Evolutionary conservation across 2,888 invertebrate species (phyloP), one percentile per base, ranked within the genome.

Genomic region (Scrobipalpa atriplicella): DNA sequence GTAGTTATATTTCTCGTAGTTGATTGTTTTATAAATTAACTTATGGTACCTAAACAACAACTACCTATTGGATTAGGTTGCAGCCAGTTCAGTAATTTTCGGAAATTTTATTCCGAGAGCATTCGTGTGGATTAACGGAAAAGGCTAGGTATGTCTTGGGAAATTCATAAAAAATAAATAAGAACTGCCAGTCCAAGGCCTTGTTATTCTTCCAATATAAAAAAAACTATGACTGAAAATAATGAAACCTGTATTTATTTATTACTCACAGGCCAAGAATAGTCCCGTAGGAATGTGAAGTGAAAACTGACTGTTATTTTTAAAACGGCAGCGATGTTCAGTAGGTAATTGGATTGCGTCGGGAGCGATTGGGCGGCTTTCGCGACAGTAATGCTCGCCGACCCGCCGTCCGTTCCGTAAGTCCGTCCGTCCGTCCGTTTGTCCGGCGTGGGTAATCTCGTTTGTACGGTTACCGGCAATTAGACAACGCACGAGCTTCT

Each of bases 401-500:
- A 58, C 64, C 52, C 65, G 64, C 69, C 68, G 66, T 69, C 71
- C 69, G 70, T 64, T 71, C 70, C 67, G 71, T 73, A n/a, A 58
- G 58, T 58, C 29, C 6, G 58, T 58, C 58, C 13, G 13, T 58
- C 58, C 10, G 54, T 54, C 43, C 52, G 52, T 16, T 36, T 60
- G 67, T 58, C 58, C 64, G 69, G 66, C 65, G 73, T 36, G 47
- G 74, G 77, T 86, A 86, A 86, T 84, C 83, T 80, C 79, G 75
- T 87, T 87, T 87, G 56, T 79, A 78, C 82, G 77, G 81, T 84
- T 85, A 82, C 83, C 77, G 81, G 78, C 86, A 87, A 87, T 89
- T 88, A 89, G 82, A 77, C 75, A 74, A 74, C 77, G 75, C 74
- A 75, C 73, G 69, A 62, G 66, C 60, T 66, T 52, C 68, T 69